Conservation (phyloP, 2,888 invertebrate species). For the Stramonita haemastoma region DNA sequence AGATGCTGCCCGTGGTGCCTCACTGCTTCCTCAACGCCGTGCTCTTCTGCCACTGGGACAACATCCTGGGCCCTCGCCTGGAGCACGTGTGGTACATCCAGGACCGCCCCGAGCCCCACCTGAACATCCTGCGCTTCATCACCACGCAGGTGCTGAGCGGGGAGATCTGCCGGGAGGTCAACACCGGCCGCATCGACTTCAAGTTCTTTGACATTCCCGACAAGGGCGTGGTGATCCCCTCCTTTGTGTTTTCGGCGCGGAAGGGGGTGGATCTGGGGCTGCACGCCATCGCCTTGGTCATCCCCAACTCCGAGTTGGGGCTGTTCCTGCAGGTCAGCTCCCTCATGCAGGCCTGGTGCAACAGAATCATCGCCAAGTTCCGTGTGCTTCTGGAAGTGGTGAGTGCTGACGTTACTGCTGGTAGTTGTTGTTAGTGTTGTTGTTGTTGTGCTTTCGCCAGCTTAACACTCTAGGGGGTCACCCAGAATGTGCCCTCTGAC, state of each 20-base stretch:
- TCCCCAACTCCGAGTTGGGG: conserved; percentile 62
- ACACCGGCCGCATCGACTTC: conserved; percentile 64
- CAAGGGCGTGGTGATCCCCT: conserved; percentile 66
- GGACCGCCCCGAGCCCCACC: conserved; percentile 54
- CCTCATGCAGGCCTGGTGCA: conserved; percentile 65
- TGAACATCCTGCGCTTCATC: conserved; percentile 61
- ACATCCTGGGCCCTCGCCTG: conserved; percentile 74
- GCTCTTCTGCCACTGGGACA: conserved; percentile 74
- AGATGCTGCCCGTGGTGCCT: conserved; percentile 55
- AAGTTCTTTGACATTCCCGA: conserved; percentile 72
- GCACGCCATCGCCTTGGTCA: conserved; percentile 70
- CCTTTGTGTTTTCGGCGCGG: conserved; percentile 73
- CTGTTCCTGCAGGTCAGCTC: conserved; percentile 68
- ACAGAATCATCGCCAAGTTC: conserved; percentile 67
- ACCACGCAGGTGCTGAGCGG: conserved; percentile 72
- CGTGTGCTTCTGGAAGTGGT: conserved; percentile 71
- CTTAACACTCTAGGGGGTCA: no score
- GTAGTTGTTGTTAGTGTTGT: no score
- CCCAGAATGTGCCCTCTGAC: no score
- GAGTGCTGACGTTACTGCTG: conserved; percentile 44
- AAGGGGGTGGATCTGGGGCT: conserved; percentile 62
- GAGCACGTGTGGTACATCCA: conserved; percentile 70
- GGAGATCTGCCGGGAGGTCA: conserved; percentile 73
- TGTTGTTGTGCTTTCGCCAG: no score
- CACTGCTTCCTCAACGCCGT: conserved; percentile 63